Base-by-base conservation (phyloP, 2,888 invertebrate species). In the Patella pellucida region DNA sequence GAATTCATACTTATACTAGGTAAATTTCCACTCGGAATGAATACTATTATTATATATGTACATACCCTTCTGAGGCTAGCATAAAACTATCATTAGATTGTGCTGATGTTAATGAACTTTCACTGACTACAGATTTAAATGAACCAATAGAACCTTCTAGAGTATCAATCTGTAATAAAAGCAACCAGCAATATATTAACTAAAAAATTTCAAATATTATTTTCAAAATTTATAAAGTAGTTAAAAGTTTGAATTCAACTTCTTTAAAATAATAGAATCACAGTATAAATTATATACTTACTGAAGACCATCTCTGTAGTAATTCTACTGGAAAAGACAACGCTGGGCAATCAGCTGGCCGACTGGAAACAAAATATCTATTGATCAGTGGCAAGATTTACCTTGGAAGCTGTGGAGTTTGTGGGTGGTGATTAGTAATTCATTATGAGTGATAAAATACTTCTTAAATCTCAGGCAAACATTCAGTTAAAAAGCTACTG, bases 111-210 rank as follows among this genome's bases (percentile, higher is more conserved):
- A 62, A 62, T 23, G 62, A 62, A 62, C 23, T 14, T 62, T 23
- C 19, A 62, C 62, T 62, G 23, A 62, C 62, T 62, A 80, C 31
- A 11, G 85, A 86, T 52, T 82, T 76, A 77, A 81, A 86, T 1
- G 87, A 86, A 52, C 84, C 85, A 15, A 83, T 70, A 0, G 87
- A 87, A 82, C 88, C 87, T 27, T 86, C 87, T 62, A 86, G 52
- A 9, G 87, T 85, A 41, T 86, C 85, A 62, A 74, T 78, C 85
- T 85, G 80, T n/a, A 74, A 79, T 52, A 3, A 72, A 72, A 70
- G 15, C 67, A 7, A 51, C 27, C 3, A 16, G 68, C 11, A 41
- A 27, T 31, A 51, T 23, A 68, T 56, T 27, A 50, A 71, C 62
- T 41, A 62, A 72, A 15, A n/a, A 69, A 19, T 52, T 69, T 51